Evolutionary conservation across 2,888 invertebrate species (phyloP).

Genomic region (Incurvaria masculella): DNA sequence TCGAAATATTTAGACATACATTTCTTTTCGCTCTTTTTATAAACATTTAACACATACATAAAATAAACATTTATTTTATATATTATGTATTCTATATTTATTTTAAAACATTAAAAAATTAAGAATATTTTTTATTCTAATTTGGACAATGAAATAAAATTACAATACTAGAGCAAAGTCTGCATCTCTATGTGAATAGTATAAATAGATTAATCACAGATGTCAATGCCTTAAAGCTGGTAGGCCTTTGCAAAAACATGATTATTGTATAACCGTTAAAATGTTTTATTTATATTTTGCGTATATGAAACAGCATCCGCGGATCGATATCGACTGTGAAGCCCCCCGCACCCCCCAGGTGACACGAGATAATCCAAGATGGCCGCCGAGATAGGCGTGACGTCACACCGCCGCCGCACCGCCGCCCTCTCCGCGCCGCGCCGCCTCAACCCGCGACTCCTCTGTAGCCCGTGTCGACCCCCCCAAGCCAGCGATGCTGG

Average conservation of each 20-base stretch:
- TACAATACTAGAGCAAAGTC: too few species aligned
- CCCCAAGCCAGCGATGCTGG: constrained; percentile 24
- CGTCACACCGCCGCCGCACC: constrained; percentile 43
- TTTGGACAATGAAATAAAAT: too few species aligned
- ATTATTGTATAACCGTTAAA: background rate
- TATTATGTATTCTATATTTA: too few species aligned
- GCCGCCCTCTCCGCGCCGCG: constrained; percentile 25
- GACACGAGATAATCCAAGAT: constrained; percentile 59
- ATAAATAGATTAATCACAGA: too few species aligned
- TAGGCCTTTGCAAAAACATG: background rate
- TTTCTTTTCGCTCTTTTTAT: too few species aligned
- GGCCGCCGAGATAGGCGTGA: constrained; percentile 59
- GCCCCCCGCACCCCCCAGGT: constrained; percentile 46
- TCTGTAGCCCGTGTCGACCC: constrained; percentile 55
- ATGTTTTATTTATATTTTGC: constrained; percentile 1
- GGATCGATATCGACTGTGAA: constrained; percentile 34
- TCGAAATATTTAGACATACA: too few species aligned
- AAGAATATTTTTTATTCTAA: too few species aligned
- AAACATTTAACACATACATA: too few species aligned
- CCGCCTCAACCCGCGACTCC: constrained; percentile 38
- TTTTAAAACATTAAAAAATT: too few species aligned
- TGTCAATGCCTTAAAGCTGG: too few species aligned
- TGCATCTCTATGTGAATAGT: too few species aligned
- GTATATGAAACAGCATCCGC: constrained; percentile 21
- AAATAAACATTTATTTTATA: too few species aligned